A percentile compares a stretch with the other conserved stretches of the same genome.
phyloP scores from a whole-genome alignment of 2,797 vertebrate genomes.

The Propithecus perrieri region DNA sequence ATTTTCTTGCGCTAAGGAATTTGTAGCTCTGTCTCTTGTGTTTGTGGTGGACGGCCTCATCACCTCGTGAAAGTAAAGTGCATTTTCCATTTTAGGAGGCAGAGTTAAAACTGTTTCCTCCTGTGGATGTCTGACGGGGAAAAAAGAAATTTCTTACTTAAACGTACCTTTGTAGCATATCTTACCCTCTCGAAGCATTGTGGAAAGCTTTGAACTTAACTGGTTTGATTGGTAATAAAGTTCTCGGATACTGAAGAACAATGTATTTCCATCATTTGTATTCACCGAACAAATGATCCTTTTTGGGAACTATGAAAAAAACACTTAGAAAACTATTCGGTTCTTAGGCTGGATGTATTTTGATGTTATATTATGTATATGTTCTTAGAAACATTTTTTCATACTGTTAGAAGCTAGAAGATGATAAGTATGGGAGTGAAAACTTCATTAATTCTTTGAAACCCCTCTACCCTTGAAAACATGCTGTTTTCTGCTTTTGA shows the following conservation, averaged over 20 bases:
- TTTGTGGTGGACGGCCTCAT: background rate
- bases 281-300: background rate
- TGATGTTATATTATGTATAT: background rate
- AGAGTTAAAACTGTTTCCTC: background rate
- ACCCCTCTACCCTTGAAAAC: background rate
- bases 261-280: background rate
- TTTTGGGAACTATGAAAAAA: background rate
- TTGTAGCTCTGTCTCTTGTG: background rate
- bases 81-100: background rate
- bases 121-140: background rate
- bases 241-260: background rate
- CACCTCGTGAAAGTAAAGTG: background rate
- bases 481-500: conserved; percentile 21
- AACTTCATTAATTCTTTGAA: background rate
- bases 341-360: background rate
- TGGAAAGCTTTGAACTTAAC: conserved; percentile 1
- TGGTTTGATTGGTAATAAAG: background rate
- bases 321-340: background rate
- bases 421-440: background rate
- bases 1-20: background rate
- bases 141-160: background rate
- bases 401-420: background rate
- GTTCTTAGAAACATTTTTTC: conserved; percentile 1
- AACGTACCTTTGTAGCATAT: background rate
- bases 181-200: background rate